These are phyloP conservation scores for Oxycera nigricornis DNA, from an alignment of 2,888 invertebrate genomes.

Conservation along the genomic window DNA sequence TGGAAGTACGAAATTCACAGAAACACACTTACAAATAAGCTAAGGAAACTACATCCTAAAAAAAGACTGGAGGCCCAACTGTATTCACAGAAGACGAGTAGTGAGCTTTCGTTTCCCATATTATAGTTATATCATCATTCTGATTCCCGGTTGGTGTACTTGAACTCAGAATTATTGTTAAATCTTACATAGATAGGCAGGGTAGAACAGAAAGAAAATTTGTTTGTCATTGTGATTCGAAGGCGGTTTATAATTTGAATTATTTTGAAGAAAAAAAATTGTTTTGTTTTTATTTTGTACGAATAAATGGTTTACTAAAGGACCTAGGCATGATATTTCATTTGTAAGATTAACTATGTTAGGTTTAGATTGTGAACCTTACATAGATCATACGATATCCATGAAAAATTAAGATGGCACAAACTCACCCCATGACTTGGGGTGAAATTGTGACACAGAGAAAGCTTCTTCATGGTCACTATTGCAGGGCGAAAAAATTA, in stretches of 20 bases:
- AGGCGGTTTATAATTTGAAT: not conserved
- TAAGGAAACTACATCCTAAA: not conserved
- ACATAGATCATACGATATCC: not conserved
- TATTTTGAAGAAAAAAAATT: not conserved
- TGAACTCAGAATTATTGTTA: not conserved
- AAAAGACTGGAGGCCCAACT: not conserved
- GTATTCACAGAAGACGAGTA: no score
- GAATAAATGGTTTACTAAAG: not conserved
- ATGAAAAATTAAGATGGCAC: not conserved
- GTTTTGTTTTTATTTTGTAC: not conserved
- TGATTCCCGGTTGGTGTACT: not conserved
- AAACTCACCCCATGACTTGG: not conserved
- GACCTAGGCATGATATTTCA: not conserved
- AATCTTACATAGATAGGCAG: not conserved
- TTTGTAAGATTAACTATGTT: no score
- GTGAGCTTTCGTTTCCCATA: not conserved
- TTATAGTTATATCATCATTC: not conserved
- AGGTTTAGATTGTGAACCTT: no score
- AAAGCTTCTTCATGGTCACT: not conserved
- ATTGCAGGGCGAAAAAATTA: not conserved
- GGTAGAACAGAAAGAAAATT: not conserved
- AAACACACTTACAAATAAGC: not conserved
- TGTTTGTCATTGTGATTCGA: not conserved
- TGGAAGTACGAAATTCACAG: not conserved
- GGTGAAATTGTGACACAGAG: not conserved